These are phyloP conservation scores for Taxidea taxus DNA, from an alignment of 2,113 vertebrate species.

Conservation along the genomic window DNA sequence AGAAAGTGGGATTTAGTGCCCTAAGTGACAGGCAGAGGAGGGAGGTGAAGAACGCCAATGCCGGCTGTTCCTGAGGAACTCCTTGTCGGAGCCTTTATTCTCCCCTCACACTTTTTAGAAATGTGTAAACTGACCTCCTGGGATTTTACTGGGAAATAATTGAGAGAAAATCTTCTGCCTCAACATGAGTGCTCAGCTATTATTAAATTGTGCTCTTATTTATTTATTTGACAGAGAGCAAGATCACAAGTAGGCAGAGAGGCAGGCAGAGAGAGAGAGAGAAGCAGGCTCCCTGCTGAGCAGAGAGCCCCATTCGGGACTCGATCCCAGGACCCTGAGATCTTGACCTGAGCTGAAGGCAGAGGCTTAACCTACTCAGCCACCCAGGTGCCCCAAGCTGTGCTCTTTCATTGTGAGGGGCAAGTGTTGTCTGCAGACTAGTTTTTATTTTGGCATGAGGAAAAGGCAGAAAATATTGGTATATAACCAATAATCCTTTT, in stretches of 20 bases:
- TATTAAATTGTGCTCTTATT: background rate
- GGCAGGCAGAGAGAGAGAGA: too few species aligned
- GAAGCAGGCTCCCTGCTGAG: too few species aligned
- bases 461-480: slow-evolving; percentile 7
- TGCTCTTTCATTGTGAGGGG: background rate
- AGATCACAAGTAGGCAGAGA: too few species aligned
- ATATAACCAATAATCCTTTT: background rate
- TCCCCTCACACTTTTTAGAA: background rate
- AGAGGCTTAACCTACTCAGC: too few species aligned
- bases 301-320: too few species aligned
- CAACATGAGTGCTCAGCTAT: background rate
- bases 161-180: background rate
- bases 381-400: too few species aligned
- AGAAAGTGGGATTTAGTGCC: background rate
- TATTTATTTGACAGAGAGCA: too few species aligned
- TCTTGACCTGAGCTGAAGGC: too few species aligned
- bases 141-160: background rate
- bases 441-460: background rate
- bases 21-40: background rate
- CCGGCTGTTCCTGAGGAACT: background rate
- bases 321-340: too few species aligned
- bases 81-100: background rate
- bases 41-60: rapidly evolving
- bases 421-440: background rate
- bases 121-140: background rate